Evolutionary conservation across 1,140 invertebrate species (phyloP).

Genomic region (Tachypleus tridentatus): DNA sequence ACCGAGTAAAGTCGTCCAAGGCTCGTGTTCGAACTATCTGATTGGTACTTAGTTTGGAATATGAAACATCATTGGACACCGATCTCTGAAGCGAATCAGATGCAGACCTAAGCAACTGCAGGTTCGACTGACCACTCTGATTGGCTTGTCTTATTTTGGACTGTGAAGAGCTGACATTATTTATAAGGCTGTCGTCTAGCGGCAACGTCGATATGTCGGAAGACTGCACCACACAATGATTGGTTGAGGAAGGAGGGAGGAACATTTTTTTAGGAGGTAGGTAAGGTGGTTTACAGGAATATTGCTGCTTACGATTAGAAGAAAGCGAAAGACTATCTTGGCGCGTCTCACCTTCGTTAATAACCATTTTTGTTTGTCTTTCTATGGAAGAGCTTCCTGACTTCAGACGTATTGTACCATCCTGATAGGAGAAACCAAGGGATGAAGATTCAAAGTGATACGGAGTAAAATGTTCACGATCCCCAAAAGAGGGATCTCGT

Average conservation of each 20-base stretch:
- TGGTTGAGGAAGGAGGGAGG: constrained; percentile 68
- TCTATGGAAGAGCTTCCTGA: neutral
- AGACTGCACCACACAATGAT: constrained; percentile 64
- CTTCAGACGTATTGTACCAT: constrained; percentile 4
- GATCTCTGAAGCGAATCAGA: constrained; percentile 23
- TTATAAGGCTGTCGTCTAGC: constrained; percentile 34
- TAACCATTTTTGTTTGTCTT: neutral
- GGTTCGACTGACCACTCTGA: constrained; percentile 18
- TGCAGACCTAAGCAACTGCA: constrained; percentile 17
- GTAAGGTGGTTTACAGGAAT: constrained; percentile 5
- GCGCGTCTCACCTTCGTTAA: neutral
- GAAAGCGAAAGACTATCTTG: neutral
- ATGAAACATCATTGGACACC: neutral
- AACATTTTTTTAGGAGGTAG: constrained; percentile 44
- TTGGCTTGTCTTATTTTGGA: constrained; percentile 8
- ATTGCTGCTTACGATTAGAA: neutral
- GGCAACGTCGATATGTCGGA: constrained; percentile 51
- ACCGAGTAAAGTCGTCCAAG: constrained; percentile 15
- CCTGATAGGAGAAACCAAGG: constrained; percentile 8
- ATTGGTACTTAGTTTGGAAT: neutral
- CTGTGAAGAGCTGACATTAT: constrained; percentile 19
- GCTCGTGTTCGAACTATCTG: constrained; percentile 4
- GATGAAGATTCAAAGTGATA: constrained; percentile 16
- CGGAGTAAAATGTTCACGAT: constrained; percentile 12
- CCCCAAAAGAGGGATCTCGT: constrained; percentile 16